Percentiles rank a stretch among this genome's conserved stretches.
These are phyloP conservation scores for Pseudoatta argentina DNA, from an alignment of 1,140 invertebrate genomes.

Conservation along the genomic window DNA sequence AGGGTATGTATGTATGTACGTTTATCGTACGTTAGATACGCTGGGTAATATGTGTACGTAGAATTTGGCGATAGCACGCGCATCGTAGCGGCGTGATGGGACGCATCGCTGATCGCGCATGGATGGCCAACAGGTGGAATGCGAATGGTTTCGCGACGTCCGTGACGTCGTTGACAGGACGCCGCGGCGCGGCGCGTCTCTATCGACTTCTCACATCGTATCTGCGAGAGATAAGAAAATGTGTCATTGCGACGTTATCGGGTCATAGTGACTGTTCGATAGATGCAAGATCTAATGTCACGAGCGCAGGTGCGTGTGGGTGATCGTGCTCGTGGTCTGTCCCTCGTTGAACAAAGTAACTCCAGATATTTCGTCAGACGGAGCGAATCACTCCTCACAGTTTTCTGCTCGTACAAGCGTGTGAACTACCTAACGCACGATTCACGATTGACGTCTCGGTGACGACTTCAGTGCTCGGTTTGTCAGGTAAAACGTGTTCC, in stretches of 20 bases:
- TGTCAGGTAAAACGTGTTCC: conserved; percentile 40
- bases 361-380: not conserved
- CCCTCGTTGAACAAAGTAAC: not conserved
- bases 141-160: not conserved
- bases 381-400: not conserved
- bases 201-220: conserved; percentile 16
- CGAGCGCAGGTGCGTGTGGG: not conserved
- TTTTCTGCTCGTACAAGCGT: conserved; percentile 12
- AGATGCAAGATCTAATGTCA: not conserved
- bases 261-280: not conserved
- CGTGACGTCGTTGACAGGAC: not conserved
- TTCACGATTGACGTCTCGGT: not conserved
- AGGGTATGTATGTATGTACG: not conserved
- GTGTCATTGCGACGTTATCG: conserved; percentile 49
- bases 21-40: not conserved
- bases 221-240: conserved; percentile 51
- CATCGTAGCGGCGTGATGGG: not conserved
- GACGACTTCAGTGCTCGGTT: not conserved
- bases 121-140: not conserved
- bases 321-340: not conserved
- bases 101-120: not conserved
- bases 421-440: not conserved
- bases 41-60: not conserved
- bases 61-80: conserved; percentile 14
- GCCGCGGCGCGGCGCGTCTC: not conserved